Base-by-base conservation (phyloP, 2,888 invertebrate genomes). In the Plebejus anna region DNA sequence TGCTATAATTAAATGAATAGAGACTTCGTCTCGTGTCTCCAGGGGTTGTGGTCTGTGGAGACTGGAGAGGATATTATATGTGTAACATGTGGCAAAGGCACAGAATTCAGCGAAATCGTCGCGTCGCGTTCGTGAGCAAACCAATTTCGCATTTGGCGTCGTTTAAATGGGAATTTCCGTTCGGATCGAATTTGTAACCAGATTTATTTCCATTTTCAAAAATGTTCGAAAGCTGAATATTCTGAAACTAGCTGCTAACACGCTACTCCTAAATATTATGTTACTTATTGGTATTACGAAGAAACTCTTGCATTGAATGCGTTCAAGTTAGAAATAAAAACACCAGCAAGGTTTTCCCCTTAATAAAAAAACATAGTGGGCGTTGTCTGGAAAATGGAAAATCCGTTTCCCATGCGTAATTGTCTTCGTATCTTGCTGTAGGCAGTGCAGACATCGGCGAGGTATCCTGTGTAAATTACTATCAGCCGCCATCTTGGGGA, bases 401-500 rank as follows among this genome's bases (percentile, higher is more conserved):
- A 61, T 61, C 61, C 61, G 9, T 61, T 61, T 61, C 28, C 28
- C 61, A 61, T 28, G 28, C 61, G 61, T 61, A 61, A 61, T 61
- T 61, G 61, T 28, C 61, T 61, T 61, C 61, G 28, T 28, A 61
- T 61, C 61, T 61, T 28, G 28, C 61, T 11, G 61, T 72, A 72
- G 47, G 72, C 72, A 36, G 66, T 66, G 66, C 66, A 66, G 32
- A 66, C 66, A 66, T 66, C 66, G 66, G 32, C 66, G 32, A 66
- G 66, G 71, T 57, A 59, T 76, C 59, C 59, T 70, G 66, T 77
- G 76, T 79, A 71, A 72, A 73, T 75, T 73, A 22, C 22, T 22
- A 79, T 78, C 71, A 57, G 78, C 77, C 78, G 80, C 80, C 80
- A 79, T 79, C 78, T 80, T 79, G 72, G 82, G 80, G 83, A 84